These are phyloP conservation scores for Sinocyclocheilus rhinocerous DNA, from an alignment of 2,113 vertebrate genomes.

Conservation along the genomic window DNA sequence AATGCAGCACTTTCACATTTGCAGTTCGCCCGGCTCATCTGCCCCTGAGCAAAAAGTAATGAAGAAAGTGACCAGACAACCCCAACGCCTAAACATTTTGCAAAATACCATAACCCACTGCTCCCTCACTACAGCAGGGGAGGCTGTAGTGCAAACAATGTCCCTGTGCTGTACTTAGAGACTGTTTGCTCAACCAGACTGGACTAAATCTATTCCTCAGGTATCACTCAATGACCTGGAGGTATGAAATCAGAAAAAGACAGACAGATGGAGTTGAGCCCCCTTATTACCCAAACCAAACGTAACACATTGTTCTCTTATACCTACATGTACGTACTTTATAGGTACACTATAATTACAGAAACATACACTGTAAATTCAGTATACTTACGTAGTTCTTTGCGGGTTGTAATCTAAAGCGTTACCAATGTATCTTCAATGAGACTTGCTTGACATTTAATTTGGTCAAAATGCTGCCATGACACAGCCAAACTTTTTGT, in stretches of 20 bases:
- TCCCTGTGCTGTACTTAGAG: background rate
- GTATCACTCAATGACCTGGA: constrained; percentile 4
- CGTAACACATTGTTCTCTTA: too few relatives aligned
- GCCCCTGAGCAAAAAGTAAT: constrained; percentile 26
- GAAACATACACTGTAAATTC: too few relatives aligned
- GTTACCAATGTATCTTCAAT: background rate
- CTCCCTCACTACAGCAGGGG: background rate
- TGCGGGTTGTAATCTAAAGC: too few relatives aligned
- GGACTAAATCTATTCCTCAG: background rate
- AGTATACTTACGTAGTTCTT: too few relatives aligned
- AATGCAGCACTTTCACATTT: constrained; percentile 5
- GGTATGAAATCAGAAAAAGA: constrained; percentile 20
- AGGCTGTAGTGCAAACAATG: background rate
- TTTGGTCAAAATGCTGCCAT: background rate
- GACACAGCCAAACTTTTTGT: background rate
- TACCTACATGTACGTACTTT: too few relatives aligned
- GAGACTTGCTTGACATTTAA: background rate
- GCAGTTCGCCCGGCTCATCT: background rate
- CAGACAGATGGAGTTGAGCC: background rate
- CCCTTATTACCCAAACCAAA: too few relatives aligned
- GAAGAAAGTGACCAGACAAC: background rate
- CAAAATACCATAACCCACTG: background rate
- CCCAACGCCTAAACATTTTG: constrained; percentile 15
- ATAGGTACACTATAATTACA: too few relatives aligned
- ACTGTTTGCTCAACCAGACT: background rate